Percentiles rank a stretch among this genome's conserved stretches.
Evolutionary conservation across 2,888 invertebrate genomes (phyloP).

Genomic region (Tetranychus piercei): DNA sequence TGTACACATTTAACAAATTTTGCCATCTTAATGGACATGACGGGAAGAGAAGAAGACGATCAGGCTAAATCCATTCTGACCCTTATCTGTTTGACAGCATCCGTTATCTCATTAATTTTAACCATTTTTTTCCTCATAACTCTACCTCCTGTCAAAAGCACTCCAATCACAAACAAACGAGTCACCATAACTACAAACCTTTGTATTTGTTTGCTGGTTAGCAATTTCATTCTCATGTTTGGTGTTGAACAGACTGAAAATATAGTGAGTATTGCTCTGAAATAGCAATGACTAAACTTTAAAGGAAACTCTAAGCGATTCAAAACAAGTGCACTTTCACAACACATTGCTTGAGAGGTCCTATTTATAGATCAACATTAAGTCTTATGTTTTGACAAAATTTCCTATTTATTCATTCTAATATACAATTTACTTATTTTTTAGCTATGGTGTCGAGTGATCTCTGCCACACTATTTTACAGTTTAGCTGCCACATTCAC

Average conservation of each 20-base stretch:
- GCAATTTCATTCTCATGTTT: conserved; percentile 21
- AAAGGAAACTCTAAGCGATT: too few relatives aligned
- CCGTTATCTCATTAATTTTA: conserved; percentile 20
- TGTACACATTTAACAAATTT: conserved; percentile 28
- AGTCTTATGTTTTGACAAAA: too few relatives aligned
- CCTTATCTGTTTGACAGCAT: conserved; percentile 16
- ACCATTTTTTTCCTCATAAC: conserved; percentile 22
- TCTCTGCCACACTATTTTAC: conserved; percentile 22
- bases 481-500: conserved; percentile 22
- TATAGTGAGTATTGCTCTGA: conserved; percentile 8
- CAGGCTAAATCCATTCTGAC: conserved; percentile 19
- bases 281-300: too few relatives aligned
- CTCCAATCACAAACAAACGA: conserved; percentile 22
- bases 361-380: too few relatives aligned
- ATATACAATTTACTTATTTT: too few relatives aligned
- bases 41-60: conserved; percentile 16
- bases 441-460: conserved; percentile 19
- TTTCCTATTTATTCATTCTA: too few relatives aligned
- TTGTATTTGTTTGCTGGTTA: conserved; percentile 21
- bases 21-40: conserved; percentile 28
- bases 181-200: conserved; percentile 23
- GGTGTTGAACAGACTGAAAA: conserved; percentile 17
- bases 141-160: conserved; percentile 20
- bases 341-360: too few relatives aligned
- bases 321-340: too few relatives aligned